phyloP scores from a whole-genome alignment of 1,140 invertebrate genomes.

The Daktulosphaira vitifoliae region DNA sequence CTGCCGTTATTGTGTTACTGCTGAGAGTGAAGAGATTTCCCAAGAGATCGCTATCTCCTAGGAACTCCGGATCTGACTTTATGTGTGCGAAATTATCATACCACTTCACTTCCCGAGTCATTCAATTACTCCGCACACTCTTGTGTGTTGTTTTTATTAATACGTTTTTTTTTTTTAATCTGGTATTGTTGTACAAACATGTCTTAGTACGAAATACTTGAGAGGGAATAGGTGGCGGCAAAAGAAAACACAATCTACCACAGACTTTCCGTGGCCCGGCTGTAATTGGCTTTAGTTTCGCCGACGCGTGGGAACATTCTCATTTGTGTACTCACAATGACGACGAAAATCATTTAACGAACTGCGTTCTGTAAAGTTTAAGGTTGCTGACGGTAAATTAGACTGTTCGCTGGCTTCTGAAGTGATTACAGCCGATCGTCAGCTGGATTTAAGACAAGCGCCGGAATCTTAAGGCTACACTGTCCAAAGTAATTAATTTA shows the following conservation, averaged over 20 bases:
- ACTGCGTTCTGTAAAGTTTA: conserved; percentile 16
- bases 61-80: background rate
- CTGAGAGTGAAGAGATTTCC: conserved; percentile 1
- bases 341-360: conserved; percentile 32
- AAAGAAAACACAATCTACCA: conserved; percentile 24
- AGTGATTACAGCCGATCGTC: no score
- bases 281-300: conserved; percentile 34
- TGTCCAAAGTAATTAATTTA: no score
- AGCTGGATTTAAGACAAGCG: no score
- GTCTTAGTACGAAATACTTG: conserved; percentile 1
- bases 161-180: background rate
- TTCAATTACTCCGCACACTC: conserved; percentile 17
- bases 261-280: conserved; percentile 18
- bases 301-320: conserved; percentile 33
- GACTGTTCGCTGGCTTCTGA: background rate
- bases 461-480: no score
- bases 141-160: conserved; percentile 14
- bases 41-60: conserved; percentile 15
- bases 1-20: no score
- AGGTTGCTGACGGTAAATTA: conserved; percentile 20
- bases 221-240: background rate
- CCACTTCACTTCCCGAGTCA: conserved; percentile 22
- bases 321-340: conserved; percentile 32
- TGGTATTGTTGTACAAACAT: conserved; percentile 22
- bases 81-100: background rate